Percentiles rank a stretch among this genome's conserved stretches.
Evolutionary conservation across 2,888 invertebrate genomes (phyloP).

Genomic region (Tinea pellionella): DNA sequence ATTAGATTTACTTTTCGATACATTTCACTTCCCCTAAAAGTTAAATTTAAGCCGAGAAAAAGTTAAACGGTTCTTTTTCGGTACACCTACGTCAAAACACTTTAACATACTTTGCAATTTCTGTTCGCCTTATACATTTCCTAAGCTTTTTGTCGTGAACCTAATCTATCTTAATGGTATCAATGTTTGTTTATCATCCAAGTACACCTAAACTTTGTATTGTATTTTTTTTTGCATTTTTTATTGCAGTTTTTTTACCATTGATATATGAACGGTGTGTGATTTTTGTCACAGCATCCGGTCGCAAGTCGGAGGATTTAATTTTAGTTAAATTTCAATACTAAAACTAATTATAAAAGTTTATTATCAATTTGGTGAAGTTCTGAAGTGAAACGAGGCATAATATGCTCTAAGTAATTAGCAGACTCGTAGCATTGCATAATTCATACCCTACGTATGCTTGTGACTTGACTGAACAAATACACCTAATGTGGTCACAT

Average conservation of each 20-base stretch:
- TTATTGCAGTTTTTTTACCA: no score
- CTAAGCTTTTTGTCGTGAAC: no score
- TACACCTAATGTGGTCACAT: neutral
- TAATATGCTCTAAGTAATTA: constrained; percentile 5
- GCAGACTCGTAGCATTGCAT: neutral
- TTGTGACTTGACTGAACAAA: neutral
- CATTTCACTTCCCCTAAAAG: neutral
- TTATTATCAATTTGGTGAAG: neutral
- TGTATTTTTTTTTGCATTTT: no score
- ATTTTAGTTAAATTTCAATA: neutral
- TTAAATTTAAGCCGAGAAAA: neutral
- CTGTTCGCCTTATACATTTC: no score
- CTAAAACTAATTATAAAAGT: neutral
- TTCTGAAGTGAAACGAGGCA: constrained; percentile 9
- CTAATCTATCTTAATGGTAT: no score
- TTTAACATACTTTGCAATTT: no score
- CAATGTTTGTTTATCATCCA: no score
- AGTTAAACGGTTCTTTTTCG: neutral
- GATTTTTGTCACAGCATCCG: no score
- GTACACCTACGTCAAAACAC: no score
- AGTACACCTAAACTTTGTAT: no score
- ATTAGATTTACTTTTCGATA: constrained; percentile 8
- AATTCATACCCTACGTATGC: neutral
- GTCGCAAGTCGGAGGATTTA: no score
- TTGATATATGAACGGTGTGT: no score